A percentile compares a stretch with the other conserved stretches of the same genome.
Evolutionary conservation across 2,888 invertebrate genomes (phyloP).

Genomic region (Escarpia spicata): DNA sequence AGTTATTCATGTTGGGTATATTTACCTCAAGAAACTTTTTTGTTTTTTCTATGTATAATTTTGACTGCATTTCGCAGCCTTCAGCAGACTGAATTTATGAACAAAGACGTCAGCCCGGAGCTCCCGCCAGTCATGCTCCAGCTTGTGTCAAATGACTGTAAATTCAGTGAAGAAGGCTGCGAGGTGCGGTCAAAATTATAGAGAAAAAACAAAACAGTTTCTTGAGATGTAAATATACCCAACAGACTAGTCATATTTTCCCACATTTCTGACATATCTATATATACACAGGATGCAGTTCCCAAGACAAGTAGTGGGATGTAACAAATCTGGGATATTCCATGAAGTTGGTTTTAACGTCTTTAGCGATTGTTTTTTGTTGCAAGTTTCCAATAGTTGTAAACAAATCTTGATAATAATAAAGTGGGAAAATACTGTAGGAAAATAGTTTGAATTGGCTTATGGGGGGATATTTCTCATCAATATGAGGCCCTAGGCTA

Average conservation of each 20-base stretch:
- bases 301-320: neutral
- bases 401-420: neutral
- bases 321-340: neutral
- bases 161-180: no score
- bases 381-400: neutral
- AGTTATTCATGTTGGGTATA: no score
- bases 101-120: no score
- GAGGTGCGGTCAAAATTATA: no score
- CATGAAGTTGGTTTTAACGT: neutral
- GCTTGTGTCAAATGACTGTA: no score
- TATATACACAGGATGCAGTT: neutral
- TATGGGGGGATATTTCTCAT: neutral
- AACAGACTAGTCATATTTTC: neutral
- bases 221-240: no score
- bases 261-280: neutral
- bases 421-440: neutral
- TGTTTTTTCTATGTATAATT: no score
- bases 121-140: no score
- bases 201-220: no score
- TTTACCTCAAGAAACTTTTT: no score
- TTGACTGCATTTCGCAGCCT: no score
- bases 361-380: neutral
- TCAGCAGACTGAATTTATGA: no score
- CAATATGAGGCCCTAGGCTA: neutral
- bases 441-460: neutral